Evolutionary conservation across 2,888 invertebrate genomes (phyloP).

Genomic region (Ephialtes manifestator): DNA sequence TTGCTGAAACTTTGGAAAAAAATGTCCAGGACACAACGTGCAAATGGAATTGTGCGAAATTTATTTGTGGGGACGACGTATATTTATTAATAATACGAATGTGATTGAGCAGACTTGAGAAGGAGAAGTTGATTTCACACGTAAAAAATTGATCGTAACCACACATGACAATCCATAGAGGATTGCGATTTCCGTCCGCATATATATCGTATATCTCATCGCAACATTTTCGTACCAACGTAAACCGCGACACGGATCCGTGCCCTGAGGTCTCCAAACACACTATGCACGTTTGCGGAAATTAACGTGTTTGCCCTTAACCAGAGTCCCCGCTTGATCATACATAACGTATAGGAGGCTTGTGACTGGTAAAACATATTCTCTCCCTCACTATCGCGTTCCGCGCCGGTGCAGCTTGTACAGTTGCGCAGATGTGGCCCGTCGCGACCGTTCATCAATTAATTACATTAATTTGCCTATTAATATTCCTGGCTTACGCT

Average conservation of each 20-base stretch:
- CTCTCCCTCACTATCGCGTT: not conserved
- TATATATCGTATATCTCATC: not conserved
- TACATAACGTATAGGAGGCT: constrained; percentile 19
- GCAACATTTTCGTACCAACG: constrained; percentile 10
- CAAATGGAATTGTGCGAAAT: not conserved
- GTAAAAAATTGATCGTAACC: not conserved
- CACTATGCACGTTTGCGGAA: constrained; percentile 4
- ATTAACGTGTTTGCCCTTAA: constrained; percentile 43
- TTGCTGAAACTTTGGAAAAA: not conserved
- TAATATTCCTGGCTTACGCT: constrained; percentile 64
- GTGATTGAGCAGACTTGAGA: no score
- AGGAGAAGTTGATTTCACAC: no score
- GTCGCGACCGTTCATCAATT: constrained; percentile 48
- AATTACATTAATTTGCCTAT: constrained; percentile 60
- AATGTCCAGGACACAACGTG: not conserved
- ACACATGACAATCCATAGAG: not conserved
- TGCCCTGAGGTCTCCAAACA: constrained; percentile 19
- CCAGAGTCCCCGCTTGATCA: constrained; percentile 28
- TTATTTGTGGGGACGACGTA: no score
- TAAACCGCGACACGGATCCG: constrained; percentile 29
- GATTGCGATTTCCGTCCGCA: not conserved
- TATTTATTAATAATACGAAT: no score
- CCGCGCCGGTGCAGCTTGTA: not conserved
- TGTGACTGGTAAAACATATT: constrained; percentile 27
- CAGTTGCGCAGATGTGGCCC: not conserved